Evolutionary conservation across 2,888 invertebrate genomes (phyloP).

Genomic region (Dendrolimus pini): DNA sequence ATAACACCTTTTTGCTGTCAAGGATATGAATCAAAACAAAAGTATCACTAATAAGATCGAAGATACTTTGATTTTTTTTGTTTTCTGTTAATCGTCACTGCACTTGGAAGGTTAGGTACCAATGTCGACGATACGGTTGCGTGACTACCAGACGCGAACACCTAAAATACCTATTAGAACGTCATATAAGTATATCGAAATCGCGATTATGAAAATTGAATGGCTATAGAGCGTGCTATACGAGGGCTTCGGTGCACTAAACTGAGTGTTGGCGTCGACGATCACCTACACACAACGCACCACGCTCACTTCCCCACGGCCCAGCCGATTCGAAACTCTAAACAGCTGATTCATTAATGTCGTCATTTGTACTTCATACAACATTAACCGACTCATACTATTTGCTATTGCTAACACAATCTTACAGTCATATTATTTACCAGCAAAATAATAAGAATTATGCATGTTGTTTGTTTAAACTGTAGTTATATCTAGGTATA

Average conservation of each 20-base stretch:
- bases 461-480: too few relatives aligned
- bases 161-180: constrained; percentile 2
- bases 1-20: constrained; percentile 27
- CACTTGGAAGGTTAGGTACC: neutral
- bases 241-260: constrained; percentile 50
- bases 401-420: too few relatives aligned
- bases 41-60: neutral
- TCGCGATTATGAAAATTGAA: constrained; percentile 33
- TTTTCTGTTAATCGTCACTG: neutral
- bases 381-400: too few relatives aligned
- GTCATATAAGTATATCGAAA: constrained; percentile 12
- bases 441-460: too few relatives aligned
- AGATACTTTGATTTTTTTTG: neutral
- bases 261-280: constrained; percentile 37
- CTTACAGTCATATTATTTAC: too few relatives aligned
- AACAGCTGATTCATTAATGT: constrained; percentile 61
- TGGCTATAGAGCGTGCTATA: constrained; percentile 23
- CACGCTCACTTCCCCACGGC: constrained; percentile 39
- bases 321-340: constrained; percentile 13
- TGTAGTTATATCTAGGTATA: too few relatives aligned
- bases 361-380: constrained; percentile 3
- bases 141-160: constrained; percentile 2
- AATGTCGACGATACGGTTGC: neutral
- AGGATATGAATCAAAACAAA: constrained; percentile 11
- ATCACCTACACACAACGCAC: constrained; percentile 22